phyloP scores from a whole-genome alignment of 2,113 vertebrate genomes.

The Tyrannus savana region DNA sequence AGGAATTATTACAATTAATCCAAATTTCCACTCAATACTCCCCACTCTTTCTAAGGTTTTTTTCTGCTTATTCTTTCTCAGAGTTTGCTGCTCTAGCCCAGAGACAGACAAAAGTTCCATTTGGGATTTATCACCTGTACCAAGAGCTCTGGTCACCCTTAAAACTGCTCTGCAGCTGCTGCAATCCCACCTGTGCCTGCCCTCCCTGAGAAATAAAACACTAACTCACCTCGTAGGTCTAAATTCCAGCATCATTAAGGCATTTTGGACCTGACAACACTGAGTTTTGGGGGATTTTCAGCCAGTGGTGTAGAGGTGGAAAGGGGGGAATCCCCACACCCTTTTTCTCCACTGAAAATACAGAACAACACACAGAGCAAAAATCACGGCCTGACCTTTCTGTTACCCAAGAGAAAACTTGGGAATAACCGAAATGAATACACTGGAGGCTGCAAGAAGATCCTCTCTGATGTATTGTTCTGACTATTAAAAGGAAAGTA shows the following conservation, averaged over 20 bases:
- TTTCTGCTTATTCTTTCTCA: not conserved
- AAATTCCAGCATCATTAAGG: not conserved
- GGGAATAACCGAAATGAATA: not conserved
- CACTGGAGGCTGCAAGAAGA: not conserved
- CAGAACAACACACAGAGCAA: not conserved
- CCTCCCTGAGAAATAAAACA: not conserved
- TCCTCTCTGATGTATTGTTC: not conserved
- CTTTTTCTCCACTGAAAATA: not conserved
- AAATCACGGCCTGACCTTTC: not conserved
- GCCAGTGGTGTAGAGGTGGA: not conserved
- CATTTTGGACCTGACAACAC: not conserved
- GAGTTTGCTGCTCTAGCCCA: not conserved
- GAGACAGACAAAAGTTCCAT: not conserved
- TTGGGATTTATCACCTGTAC: not conserved
- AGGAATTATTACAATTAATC: not conserved
- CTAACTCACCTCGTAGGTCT: not conserved
- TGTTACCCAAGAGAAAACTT: not conserved
- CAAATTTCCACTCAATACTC: not conserved
- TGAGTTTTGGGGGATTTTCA: not conserved
- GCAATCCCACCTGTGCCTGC: not conserved
- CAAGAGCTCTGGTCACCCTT: not conserved
- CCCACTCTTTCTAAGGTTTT: not conserved
- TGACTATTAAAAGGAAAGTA: not conserved
- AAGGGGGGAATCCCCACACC: not conserved
- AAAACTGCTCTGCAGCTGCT: not conserved